Conservation (phyloP, 2,797 vertebrate species). For the Sitta carolinensis region DNA sequence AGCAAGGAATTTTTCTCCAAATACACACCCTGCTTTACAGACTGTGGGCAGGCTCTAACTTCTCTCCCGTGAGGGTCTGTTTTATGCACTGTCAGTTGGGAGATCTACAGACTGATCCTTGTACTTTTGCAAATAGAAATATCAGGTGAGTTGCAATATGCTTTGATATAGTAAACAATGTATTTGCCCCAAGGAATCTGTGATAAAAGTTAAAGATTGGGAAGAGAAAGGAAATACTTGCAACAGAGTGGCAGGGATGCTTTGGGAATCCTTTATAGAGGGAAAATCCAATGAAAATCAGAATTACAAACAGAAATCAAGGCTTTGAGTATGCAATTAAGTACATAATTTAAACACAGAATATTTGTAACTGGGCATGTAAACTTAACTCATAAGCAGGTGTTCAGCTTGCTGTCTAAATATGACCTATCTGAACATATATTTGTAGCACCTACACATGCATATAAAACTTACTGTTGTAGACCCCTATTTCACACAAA, state of each 20-base stretch:
- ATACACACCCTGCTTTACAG: background rate
- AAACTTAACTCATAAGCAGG: background rate
- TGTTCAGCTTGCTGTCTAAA: background rate
- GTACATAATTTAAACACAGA: background rate
- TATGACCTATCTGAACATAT: background rate
- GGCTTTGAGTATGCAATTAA: background rate
- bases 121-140: background rate
- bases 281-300: conserved; percentile 4
- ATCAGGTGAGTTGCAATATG: background rate
- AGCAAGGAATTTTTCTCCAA: background rate
- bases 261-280: background rate
- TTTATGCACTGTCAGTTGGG: background rate
- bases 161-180: background rate
- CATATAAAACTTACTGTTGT: background rate
- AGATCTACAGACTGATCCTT: background rate
- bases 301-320: conserved; percentile 8
- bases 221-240: background rate
- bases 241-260: background rate
- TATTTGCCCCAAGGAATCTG: background rate
- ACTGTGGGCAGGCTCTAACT: background rate
- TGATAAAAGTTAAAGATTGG: background rate
- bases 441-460: background rate
- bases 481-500: background rate
- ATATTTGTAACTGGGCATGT: background rate
- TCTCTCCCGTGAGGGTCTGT: background rate